Evolutionary conservation across 2,888 invertebrate species (phyloP).

Genomic region (Venusia cambrica): DNA sequence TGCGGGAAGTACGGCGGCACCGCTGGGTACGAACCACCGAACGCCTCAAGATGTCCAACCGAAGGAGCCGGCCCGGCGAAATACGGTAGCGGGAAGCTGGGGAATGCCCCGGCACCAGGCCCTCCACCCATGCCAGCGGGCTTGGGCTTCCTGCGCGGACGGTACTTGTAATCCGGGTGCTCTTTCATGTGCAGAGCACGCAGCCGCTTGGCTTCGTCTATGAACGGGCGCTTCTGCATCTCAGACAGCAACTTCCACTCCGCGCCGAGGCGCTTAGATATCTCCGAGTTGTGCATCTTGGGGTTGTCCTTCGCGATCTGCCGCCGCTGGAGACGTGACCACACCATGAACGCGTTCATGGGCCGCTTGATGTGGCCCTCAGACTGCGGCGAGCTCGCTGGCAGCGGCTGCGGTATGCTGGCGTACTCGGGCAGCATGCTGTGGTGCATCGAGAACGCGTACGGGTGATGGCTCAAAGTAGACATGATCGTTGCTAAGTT

Average conservation of each 20-base stretch:
- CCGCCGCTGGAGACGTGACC: slow-evolving; percentile 94
- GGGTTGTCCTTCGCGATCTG: slow-evolving; percentile 97
- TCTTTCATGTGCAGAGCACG: slow-evolving; percentile 94
- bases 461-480: slow-evolving; percentile 75
- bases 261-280: slow-evolving; percentile 94
- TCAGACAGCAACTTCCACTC: slow-evolving; percentile 96
- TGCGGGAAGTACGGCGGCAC: slow-evolving; percentile 89
- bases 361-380: slow-evolving; percentile 96
- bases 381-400: slow-evolving; percentile 69
- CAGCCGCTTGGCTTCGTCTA: slow-evolving; percentile 95
- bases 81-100: slow-evolving; percentile 83
- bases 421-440: slow-evolving; percentile 74
- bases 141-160: slow-evolving; percentile 92
- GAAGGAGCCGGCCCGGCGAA: slow-evolving; percentile 83
- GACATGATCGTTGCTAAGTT: slow-evolving; percentile 72
- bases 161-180: slow-evolving; percentile 95
- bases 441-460: slow-evolving; percentile 77
- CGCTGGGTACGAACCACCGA: slow-evolving; percentile 82
- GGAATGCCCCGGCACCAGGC: slow-evolving; percentile 78
- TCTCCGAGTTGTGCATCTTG: slow-evolving; percentile 94
- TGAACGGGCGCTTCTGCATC: slow-evolving; percentile 94
- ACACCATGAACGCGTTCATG: slow-evolving; percentile 99
- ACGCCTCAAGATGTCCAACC: slow-evolving; percentile 74
- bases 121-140: slow-evolving; percentile 81
- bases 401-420: slow-evolving; percentile 66